Conservation (phyloP, 2,888 invertebrate species). For the Oegoconia quadripuncta region DNA sequence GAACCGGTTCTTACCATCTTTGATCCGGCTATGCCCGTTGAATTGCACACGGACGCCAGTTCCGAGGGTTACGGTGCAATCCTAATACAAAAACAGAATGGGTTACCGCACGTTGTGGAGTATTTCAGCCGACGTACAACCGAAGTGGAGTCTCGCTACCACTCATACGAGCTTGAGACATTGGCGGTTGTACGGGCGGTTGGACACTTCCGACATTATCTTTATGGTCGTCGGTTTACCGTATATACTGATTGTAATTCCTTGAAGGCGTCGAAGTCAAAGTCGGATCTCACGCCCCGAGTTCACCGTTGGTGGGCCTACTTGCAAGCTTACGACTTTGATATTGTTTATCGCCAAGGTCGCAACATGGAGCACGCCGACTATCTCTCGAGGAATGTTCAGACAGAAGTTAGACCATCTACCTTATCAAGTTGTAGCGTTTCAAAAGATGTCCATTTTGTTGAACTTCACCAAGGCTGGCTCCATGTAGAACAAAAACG, state of each 20-base stretch:
- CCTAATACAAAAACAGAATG: slow-evolving; percentile 10
- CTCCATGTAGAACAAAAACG: slow-evolving; percentile 28
- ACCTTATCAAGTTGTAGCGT: too few species aligned
- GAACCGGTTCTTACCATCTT: slow-evolving; percentile 20
- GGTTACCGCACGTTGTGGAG: slow-evolving; percentile 7
- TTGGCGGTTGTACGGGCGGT: slow-evolving; percentile 17
- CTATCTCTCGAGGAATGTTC: slow-evolving; percentile 24
- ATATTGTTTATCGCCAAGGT: slow-evolving; percentile 17
- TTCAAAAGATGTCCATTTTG: slow-evolving; percentile 18
- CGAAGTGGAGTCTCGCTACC: slow-evolving; percentile 16
- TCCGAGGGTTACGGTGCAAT: slow-evolving; percentile 24
- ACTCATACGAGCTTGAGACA: slow-evolving; percentile 22
- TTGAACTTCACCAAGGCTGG: slow-evolving; percentile 24
- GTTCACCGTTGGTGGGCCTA: slow-evolving; percentile 21
- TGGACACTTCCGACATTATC: slow-evolving; percentile 13
- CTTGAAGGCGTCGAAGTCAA: slow-evolving; percentile 12
- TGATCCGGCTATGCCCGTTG: slow-evolving; percentile 12
- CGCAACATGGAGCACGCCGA: slow-evolving; percentile 22
- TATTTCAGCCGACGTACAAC: slow-evolving; percentile 15
- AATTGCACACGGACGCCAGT: slow-evolving; percentile 29
- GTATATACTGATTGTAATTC: slow-evolving; percentile 19
- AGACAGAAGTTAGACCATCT: neutral
- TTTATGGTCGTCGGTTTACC: slow-evolving; percentile 14
- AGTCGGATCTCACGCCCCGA: slow-evolving; percentile 16
- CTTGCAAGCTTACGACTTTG: slow-evolving; percentile 21